These are phyloP conservation scores for Aspidapion aeneum DNA, from an alignment of 2,888 invertebrate genomes.

Conservation along the genomic window DNA sequence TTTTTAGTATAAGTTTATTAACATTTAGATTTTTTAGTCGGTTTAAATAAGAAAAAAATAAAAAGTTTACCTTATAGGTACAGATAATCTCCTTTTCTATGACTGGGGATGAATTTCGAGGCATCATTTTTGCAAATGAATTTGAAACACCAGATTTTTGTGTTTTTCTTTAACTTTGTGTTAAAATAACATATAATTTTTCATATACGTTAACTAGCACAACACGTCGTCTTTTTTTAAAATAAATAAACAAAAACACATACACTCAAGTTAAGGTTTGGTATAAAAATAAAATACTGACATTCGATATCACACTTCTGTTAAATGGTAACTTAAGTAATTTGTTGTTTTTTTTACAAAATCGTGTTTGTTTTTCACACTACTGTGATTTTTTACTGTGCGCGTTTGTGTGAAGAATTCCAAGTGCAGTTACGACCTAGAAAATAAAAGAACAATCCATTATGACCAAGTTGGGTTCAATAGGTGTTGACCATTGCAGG, in stretches of 20 bases:
- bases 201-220: background rate
- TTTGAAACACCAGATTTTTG: no score
- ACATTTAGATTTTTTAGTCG: no score
- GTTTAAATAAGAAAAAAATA: background rate
- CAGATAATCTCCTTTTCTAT: constrained; percentile 65
- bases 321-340: background rate
- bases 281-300: background rate
- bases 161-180: no score
- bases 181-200: background rate
- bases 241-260: background rate
- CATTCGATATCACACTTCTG: background rate
- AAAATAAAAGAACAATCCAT: background rate
- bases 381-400: background rate
- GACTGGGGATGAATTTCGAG: constrained; percentile 62
- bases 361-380: background rate
- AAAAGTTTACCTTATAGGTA: constrained; percentile 59
- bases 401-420: background rate
- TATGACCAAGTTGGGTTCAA: no score
- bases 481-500: no score
- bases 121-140: constrained; percentile 43
- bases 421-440: background rate
- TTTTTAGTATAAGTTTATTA: no score
- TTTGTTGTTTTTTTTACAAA: background rate
- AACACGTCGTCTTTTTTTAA: background rate
- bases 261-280: no score